Base-by-base conservation (phyloP, 2,797 vertebrate genomes). In the Microchirus variegatus region DNA sequence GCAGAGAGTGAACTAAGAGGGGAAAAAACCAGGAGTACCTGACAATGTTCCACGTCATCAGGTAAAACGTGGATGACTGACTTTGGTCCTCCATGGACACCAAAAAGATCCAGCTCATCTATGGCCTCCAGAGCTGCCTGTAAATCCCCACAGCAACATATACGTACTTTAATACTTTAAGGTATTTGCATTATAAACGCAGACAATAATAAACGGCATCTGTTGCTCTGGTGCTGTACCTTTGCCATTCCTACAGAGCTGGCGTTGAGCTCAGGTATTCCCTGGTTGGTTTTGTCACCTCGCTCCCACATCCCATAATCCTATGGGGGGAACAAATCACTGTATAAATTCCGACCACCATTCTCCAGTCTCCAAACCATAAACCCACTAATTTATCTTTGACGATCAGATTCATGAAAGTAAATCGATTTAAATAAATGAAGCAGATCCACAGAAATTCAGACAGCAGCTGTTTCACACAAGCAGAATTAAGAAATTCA, bases 271-370 rank as follows among this genome's bases (percentile, higher is more conserved):
- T 99, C 98, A 0, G 98, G 95, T 73, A 99, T 97, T 67, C 98
- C 98, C 78, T 99, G 97, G 80, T 99, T 99, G 38, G 97, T 99
- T 87, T 99, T 99, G 88, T 99, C 98, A 44, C 98, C 98, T 82
- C 98, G 93, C 80, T 99, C 98, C 98, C 98, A 99, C 95, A 99
- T 99, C 60, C 98, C 97, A 88, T 97, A 99, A 91, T 99, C 98
- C 98, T 99, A 73, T 36, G 71, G 17, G 49, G 35, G 17, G 55
- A 17, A 6, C 17, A 1, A 47, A 53, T 57, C 0, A 38, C 37
- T 38, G 9, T 4, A 9, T 9, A 57, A 31, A 10, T 43, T 35
- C 37, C 15, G 3, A 47, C 7, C 1, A 42, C 26, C 26, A 48
- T 19, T 54, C 0, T 22, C 31, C 31, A 45, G 6, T 59, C 36